phyloP scores from a whole-genome alignment of 2,797 vertebrate species.

The Chiloscyllium punctatum region DNA sequence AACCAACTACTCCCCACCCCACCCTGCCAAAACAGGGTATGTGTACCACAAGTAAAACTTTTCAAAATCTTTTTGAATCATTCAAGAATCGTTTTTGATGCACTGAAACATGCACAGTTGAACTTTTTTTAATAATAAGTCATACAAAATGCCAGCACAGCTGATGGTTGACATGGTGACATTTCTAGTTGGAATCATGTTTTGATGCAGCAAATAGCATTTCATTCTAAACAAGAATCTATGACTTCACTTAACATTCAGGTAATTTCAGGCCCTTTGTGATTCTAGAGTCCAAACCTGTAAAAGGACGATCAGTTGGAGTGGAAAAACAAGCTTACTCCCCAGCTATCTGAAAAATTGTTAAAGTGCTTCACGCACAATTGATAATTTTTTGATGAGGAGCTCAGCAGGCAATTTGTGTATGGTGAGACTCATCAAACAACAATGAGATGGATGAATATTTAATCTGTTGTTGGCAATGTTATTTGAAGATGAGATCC shows the following conservation, averaged over 20 bases:
- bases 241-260: not conserved
- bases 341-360: not conserved
- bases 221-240: not conserved
- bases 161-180: not conserved
- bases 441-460: not conserved
- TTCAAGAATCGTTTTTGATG: not conserved
- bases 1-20: too few relatives aligned
- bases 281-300: not conserved
- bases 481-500: not conserved
- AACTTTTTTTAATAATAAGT: not conserved
- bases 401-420: not conserved
- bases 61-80: not conserved
- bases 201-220: not conserved
- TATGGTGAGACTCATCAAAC: not conserved
- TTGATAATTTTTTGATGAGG: not conserved
- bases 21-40: too few relatives aligned
- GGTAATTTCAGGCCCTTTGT: not conserved
- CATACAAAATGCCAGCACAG: not conserved
- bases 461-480: not conserved
- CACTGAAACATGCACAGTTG: not conserved
- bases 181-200: not conserved
- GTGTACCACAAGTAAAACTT: not conserved
- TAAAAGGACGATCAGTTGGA: not conserved
- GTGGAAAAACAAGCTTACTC: not conserved
- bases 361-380: not conserved